These are phyloP conservation scores for Xiphophorus birchmanni DNA, from an alignment of 2,797 vertebrate genomes.

Conservation along the genomic window DNA sequence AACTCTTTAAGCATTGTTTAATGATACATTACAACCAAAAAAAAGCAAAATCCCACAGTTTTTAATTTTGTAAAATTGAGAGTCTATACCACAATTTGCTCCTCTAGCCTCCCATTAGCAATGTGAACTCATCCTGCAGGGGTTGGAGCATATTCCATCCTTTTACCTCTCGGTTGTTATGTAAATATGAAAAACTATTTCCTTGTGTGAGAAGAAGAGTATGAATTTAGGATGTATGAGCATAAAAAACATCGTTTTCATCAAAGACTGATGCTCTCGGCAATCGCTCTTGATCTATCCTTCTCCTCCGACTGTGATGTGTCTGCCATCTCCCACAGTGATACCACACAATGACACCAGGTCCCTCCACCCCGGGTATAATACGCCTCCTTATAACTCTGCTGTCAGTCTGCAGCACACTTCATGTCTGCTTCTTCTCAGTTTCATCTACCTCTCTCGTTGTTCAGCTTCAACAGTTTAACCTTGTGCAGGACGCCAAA, in stretches of 20 bases:
- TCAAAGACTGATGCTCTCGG: constrained; percentile 61
- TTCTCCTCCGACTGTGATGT: constrained; percentile 55
- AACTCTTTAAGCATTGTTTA: background rate
- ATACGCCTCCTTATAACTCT: constrained; percentile 33
- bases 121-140: background rate
- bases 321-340: constrained; percentile 60
- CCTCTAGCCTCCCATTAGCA: background rate
- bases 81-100: background rate
- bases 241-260: constrained; percentile 47
- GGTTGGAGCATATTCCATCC: background rate
- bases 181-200: constrained; percentile 24
- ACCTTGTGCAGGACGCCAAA: background rate
- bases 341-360: constrained; percentile 56
- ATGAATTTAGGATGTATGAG: constrained; percentile 55
- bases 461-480: constrained; percentile 10
- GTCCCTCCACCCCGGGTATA: constrained; percentile 23
- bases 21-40: background rate
- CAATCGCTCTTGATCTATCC: constrained; percentile 61
- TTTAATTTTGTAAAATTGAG: background rate
- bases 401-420: constrained; percentile 29
- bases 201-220: constrained; percentile 49
- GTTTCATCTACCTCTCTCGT: constrained; percentile 22
- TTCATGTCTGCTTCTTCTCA: constrained; percentile 26
- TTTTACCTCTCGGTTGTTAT: background rate
- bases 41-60: background rate